phyloP scores from a whole-genome alignment of 2,888 invertebrate species.

The Axea sp. region DNA sequence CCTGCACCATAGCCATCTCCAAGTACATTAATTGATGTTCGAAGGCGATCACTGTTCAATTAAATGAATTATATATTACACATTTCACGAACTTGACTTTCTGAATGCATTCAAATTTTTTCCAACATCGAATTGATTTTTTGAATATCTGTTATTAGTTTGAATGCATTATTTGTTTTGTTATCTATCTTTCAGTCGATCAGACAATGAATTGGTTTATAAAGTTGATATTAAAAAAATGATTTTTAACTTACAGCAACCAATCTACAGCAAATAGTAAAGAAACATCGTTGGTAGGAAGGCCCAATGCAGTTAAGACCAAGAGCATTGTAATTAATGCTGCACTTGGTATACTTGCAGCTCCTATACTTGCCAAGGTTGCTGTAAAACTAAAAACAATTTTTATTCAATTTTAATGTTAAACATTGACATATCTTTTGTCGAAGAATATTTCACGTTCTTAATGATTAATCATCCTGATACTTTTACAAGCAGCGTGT shows the following conservation, averaged over 20 bases:
- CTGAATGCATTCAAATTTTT: background rate
- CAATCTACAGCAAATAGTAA: slow-evolving; percentile 85
- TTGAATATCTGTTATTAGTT: no score
- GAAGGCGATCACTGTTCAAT: slow-evolving; percentile 80
- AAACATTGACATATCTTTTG: no score
- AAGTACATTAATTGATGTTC: slow-evolving; percentile 86
- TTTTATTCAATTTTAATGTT: no score
- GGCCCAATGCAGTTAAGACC: slow-evolving; percentile 83
- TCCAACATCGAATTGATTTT: no score
- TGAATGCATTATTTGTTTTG: no score
- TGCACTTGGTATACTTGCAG: slow-evolving; percentile 84
- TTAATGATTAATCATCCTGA: no score
- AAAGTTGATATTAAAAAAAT: no score
- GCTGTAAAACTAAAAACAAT: slow-evolving; percentile 81
- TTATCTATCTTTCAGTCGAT: no score
- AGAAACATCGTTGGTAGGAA: slow-evolving; percentile 84
- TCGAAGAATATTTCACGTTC: no score
- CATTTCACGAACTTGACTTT: no score
- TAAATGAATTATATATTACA: background rate
- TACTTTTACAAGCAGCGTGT: no score
- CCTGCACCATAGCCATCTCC: slow-evolving; percentile 89
- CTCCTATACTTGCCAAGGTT: slow-evolving; percentile 84
- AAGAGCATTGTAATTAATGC: slow-evolving; percentile 85
- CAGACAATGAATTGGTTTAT: no score
- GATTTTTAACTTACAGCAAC: slow-evolving; percentile 81